Conservation (phyloP, 2,888 invertebrate species). For the Apodemia zela region DNA sequence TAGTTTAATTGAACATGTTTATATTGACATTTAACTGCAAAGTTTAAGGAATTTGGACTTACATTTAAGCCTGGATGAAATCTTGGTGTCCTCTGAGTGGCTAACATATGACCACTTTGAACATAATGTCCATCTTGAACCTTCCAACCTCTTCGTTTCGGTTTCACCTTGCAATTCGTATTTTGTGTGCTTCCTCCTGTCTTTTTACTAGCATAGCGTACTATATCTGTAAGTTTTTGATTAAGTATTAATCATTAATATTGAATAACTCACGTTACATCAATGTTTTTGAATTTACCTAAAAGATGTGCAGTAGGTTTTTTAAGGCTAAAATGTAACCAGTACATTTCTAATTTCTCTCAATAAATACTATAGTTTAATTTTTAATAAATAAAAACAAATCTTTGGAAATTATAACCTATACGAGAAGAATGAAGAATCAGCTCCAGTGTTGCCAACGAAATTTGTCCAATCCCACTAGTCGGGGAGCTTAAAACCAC, state of each 20-base stretch:
- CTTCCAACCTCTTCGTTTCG: conserved; percentile 89
- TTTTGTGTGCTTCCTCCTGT: conserved; percentile 86
- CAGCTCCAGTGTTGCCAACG: too few relatives aligned
- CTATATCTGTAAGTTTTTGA: conserved; percentile 46
- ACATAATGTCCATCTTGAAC: conserved; percentile 86
- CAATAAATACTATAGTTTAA: not conserved
- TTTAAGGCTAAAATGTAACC: conserved; percentile 9
- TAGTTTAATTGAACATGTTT: too few relatives aligned
- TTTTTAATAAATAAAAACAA: too few relatives aligned
- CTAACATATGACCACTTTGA: conserved; percentile 84
- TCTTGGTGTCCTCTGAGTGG: conserved; percentile 83
- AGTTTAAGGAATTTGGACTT: conserved; percentile 19
- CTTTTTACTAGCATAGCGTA: conserved; percentile 87
- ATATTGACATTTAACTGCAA: too few relatives aligned
- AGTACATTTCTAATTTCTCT: conserved; percentile 16
- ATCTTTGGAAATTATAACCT: too few relatives aligned
- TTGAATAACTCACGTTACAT: not conserved
- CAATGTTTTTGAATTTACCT: not conserved
- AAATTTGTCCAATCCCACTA: too few relatives aligned
- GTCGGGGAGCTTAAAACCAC: too few relatives aligned
- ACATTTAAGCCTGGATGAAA: conserved; percentile 83
- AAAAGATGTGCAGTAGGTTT: conserved; percentile 15
- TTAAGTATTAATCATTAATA: not conserved
- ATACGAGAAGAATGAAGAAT: too few relatives aligned
- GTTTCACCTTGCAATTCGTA: conserved; percentile 82